These are phyloP conservation scores for Drosophila cognata DNA, from an alignment of 2,888 invertebrate genomes.

Conservation along the genomic window DNA sequence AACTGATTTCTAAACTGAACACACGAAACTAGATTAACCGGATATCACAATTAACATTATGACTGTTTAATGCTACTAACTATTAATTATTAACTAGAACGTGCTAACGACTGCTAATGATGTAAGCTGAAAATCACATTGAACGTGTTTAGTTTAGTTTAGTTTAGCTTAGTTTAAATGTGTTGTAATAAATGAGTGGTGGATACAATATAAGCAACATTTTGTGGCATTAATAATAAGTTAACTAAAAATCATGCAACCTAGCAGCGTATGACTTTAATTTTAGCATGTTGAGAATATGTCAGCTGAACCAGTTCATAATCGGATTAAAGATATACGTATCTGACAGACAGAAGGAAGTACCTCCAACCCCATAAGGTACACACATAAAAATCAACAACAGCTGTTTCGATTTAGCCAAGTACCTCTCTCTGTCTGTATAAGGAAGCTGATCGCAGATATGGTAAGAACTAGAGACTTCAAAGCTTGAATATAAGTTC, in stretches of 20 bases:
- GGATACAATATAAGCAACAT: neutral
- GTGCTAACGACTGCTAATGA: slow-evolving; percentile 9
- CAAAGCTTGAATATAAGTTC: neutral
- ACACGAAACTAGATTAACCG: slow-evolving; percentile 30
- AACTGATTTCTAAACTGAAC: slow-evolving; percentile 43
- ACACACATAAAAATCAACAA: too few relatives aligned
- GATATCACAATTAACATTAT: slow-evolving; percentile 41
- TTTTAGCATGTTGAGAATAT: neutral
- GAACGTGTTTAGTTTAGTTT: neutral
- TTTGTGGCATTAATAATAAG: neutral
- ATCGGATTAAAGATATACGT: accelerated
- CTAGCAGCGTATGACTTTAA: neutral
- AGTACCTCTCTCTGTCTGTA: too few relatives aligned
- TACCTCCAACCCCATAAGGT: neutral
- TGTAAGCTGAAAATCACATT: neutral
- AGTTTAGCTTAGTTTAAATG: neutral
- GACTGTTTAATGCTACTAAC: slow-evolving; percentile 1
- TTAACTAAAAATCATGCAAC: too few relatives aligned
- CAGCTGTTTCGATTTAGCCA: too few relatives aligned
- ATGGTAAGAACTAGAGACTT: neutral
- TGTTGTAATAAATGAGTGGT: neutral
- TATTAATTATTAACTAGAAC: slow-evolving; percentile 42
- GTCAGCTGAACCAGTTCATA: neutral
- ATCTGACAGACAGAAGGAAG: neutral
- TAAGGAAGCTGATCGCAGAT: neutral